Conservation (phyloP, 2,113 vertebrate species). For the Anguilla japonica region DNA sequence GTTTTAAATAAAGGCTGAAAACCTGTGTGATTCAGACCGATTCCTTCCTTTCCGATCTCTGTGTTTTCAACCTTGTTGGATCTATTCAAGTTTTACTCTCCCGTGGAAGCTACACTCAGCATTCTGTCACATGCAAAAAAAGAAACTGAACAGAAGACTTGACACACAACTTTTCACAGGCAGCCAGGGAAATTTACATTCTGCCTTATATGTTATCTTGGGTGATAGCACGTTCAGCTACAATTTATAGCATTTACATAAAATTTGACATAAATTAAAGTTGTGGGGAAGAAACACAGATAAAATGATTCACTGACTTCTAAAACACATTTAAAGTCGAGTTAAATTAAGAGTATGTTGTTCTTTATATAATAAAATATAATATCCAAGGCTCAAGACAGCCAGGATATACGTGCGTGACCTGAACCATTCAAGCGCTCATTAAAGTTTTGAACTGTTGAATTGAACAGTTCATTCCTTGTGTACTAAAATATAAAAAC, state of each 20-base stretch:
- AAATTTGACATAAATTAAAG: not conserved
- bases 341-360: not conserved
- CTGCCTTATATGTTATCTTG: not conserved
- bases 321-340: not conserved
- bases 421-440: not conserved
- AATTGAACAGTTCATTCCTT: not conserved
- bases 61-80: too few species aligned
- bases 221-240: not conserved
- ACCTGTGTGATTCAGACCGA: too few species aligned
- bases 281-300: not conserved
- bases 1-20: too few species aligned
- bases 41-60: too few species aligned
- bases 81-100: too few species aligned
- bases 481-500: not conserved
- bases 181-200: slow-evolving; percentile 13
- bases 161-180: not conserved
- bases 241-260: slow-evolving; percentile 13
- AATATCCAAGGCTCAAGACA: not conserved
- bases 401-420: not conserved
- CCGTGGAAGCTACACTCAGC: too few species aligned
- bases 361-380: too few species aligned
- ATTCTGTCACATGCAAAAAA: not conserved
- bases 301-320: not conserved
- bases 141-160: not conserved
- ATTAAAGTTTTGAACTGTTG: not conserved